Percentiles rank a stretch among this genome's conserved stretches.
These are phyloP conservation scores for Ondatra zibethicus DNA, from an alignment of 2,113 vertebrate species.

Conservation along the genomic window DNA sequence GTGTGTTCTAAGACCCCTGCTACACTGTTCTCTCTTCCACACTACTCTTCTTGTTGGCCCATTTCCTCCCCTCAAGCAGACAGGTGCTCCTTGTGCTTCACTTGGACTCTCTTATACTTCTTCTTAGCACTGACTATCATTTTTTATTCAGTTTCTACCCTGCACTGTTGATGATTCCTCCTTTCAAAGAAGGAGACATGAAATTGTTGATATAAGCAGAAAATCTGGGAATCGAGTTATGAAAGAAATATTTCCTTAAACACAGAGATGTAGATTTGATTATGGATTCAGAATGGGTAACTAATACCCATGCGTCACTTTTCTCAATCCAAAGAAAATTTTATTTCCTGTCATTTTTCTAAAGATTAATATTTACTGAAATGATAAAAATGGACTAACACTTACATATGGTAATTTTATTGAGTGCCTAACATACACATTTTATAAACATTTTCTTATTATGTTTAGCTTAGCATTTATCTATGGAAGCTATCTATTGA, in stretches of 20 bases:
- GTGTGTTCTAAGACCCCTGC: too few species aligned
- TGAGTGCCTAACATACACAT: not conserved
- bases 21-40: not conserved
- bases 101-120: not conserved
- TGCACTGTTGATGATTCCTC: not conserved
- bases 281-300: not conserved
- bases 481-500: not conserved
- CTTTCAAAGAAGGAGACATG: not conserved
- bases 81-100: too few species aligned
- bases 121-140: not conserved
- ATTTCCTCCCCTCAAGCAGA: too few species aligned
- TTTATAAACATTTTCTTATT: not conserved
- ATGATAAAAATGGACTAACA: not conserved
- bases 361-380: constrained; percentile 16
- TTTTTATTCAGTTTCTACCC: not conserved
- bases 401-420: constrained; percentile 7
- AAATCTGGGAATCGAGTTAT: not conserved
- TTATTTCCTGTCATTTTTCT: not conserved
- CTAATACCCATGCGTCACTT: not conserved
- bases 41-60: rapidly evolving
- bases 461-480: not conserved
- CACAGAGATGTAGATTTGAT: not conserved
- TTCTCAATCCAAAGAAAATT: not conserved
- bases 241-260: not conserved
- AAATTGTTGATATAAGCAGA: not conserved